A percentile compares a stretch with the other conserved stretches of the same genome.
Conservation (phyloP, 2,888 invertebrate genomes). For the Cataglyphis albicans region DNA sequence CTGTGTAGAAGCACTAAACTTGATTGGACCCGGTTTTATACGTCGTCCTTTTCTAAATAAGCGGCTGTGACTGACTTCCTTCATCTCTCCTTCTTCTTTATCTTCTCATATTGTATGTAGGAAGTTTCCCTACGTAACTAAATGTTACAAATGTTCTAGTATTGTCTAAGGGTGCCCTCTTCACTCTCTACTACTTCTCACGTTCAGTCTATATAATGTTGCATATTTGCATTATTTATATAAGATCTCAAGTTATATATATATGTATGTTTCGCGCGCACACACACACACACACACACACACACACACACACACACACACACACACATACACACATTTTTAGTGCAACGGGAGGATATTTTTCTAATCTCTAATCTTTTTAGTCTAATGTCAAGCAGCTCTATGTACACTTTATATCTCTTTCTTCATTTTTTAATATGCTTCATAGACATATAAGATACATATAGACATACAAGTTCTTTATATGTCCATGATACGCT, state of each 20-base stretch:
- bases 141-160: conserved; percentile 77
- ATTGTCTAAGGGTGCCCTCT: conserved; percentile 82
- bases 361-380: conserved; percentile 41
- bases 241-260: conserved; percentile 68
- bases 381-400: conserved; percentile 66
- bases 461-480: too few species aligned
- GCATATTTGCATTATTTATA: conserved; percentile 71
- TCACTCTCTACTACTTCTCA: conserved; percentile 70
- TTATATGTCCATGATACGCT: background rate
- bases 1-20: conserved; percentile 76
- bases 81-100: conserved; percentile 31
- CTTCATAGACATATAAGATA: too few species aligned
- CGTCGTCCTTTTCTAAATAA: conserved; percentile 73
- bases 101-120: conserved; percentile 42
- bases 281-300: background rate
- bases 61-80: conserved; percentile 55
- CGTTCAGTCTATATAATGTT: conserved; percentile 79
- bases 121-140: conserved; percentile 68
- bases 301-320: background rate
- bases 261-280: background rate
- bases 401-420: conserved; percentile 71
- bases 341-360: conserved; percentile 65
- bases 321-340: conserved; percentile 33
- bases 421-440: background rate
- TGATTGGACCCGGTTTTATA: conserved; percentile 80